These are phyloP conservation scores for Pogonomyrmex californicus DNA, from an alignment of 1,140 invertebrate genomes.

Conservation along the genomic window DNA sequence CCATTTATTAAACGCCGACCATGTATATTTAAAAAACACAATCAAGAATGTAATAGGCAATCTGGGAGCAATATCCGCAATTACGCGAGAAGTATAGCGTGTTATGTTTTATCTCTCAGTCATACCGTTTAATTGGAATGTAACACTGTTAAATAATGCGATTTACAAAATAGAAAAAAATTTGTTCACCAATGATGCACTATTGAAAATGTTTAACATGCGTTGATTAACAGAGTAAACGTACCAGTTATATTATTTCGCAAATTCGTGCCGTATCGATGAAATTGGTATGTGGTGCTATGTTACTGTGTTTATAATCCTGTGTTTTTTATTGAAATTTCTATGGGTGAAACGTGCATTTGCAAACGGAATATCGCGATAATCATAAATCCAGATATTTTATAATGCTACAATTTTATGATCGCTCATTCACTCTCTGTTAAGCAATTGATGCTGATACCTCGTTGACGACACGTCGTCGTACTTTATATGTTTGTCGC, in stretches of 20 bases:
- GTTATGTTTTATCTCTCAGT: background rate
- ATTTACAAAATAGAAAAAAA: conserved; percentile 44
- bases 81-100: conserved; percentile 53
- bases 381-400: conserved; percentile 38
- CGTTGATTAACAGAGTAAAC: conserved; percentile 30
- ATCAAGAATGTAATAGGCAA: conserved; percentile 53
- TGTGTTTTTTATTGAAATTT: conserved; percentile 29
- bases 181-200: background rate
- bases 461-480: background rate
- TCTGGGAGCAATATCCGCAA: conserved; percentile 48
- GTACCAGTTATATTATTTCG: background rate
- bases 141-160: conserved; percentile 21
- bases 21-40: conserved; percentile 52
- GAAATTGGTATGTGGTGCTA: conserved; percentile 30
- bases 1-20: conserved; percentile 32
- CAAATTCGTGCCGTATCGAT: conserved; percentile 14
- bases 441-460: conserved; percentile 21
- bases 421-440: background rate
- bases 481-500: conserved; percentile 37
- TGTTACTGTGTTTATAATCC: conserved; percentile 1
- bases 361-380: background rate
- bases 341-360: background rate
- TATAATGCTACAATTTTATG: conserved; percentile 40
- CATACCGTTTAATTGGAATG: conserved; percentile 48
- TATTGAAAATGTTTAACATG: conserved; percentile 9